phyloP scores from a whole-genome alignment of 2,888 invertebrate species.

The Patella pellucida region DNA sequence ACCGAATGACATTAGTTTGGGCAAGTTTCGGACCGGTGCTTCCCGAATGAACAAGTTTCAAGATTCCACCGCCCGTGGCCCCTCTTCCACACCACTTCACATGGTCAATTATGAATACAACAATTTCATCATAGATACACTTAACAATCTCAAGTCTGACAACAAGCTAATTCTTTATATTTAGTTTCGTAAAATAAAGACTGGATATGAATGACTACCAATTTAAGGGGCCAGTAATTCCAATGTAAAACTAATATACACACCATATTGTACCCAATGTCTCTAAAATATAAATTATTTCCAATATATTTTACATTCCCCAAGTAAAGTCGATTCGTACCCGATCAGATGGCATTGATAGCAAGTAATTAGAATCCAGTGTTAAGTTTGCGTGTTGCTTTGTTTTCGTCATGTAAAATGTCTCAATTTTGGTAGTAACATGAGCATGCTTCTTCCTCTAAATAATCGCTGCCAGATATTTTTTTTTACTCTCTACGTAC shows the following conservation, averaged over 20 bases:
- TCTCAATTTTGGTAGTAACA: not conserved
- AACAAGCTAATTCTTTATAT: not conserved
- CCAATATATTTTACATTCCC: no score
- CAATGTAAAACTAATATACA: no score
- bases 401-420: not conserved
- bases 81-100: conserved; percentile 11
- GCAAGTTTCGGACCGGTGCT: conserved; percentile 1
- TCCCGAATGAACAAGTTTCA: not conserved
- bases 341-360: no score
- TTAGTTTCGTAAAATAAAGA: not conserved
- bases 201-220: not conserved
- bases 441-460: conserved; percentile 8
- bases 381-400: conserved; percentile 2
- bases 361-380: not conserved
- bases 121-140: not conserved
- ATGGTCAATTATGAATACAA: conserved; percentile 8
- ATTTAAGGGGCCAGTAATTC: no score
- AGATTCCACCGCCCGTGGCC: not conserved
- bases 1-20: not conserved
- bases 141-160: conserved; percentile 8
- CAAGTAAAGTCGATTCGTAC: no score
- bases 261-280: no score
- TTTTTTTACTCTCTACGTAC: not conserved
- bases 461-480: not conserved
- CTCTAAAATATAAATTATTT: no score